A percentile compares a stretch with the other conserved stretches of the same genome.
Conservation (phyloP, 2,888 invertebrate genomes). For the Netelia fuscicornis region DNA sequence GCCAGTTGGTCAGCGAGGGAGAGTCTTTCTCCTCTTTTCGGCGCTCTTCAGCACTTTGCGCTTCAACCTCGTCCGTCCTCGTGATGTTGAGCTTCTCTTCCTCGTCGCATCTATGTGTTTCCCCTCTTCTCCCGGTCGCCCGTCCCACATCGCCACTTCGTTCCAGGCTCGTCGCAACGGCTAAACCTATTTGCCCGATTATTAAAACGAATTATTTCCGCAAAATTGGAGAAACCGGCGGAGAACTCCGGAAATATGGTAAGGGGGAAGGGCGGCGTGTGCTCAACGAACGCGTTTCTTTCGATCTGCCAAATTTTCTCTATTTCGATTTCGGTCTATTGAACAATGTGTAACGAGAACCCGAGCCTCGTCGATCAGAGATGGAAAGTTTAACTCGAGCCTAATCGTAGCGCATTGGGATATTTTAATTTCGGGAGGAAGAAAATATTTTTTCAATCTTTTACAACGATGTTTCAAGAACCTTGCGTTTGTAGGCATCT, state of each 20-base stretch:
- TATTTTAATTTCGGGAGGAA: background rate
- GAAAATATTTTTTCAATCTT: background rate
- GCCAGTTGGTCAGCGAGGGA: slow-evolving; percentile 82
- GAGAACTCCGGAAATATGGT: slow-evolving; percentile 78
- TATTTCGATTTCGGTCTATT: background rate
- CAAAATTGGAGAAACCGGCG: slow-evolving; percentile 75
- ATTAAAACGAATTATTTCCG: slow-evolving; percentile 81
- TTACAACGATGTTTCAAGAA: background rate
- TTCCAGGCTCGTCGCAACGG: slow-evolving; percentile 63
- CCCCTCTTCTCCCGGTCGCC: too few species aligned
- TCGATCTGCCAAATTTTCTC: background rate
- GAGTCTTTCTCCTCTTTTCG: slow-evolving; percentile 62
- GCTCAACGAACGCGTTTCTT: slow-evolving; percentile 29
- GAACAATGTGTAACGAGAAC: background rate
- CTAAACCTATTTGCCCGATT: slow-evolving; percentile 80
- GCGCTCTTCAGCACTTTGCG: slow-evolving; percentile 66
- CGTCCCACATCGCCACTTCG: background rate
- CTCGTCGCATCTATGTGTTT: slow-evolving; percentile 16
- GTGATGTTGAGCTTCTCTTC: slow-evolving; percentile 25
- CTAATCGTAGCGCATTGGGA: background rate
- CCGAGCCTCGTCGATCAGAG: too few species aligned
- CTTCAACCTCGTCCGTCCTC: slow-evolving; percentile 63
- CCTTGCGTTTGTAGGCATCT: slow-evolving; percentile 47
- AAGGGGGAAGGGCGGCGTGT: slow-evolving; percentile 68
- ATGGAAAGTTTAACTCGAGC: too few species aligned